These are phyloP conservation scores for Tetragonisca angustula DNA, from an alignment of 2,888 invertebrate species.

Conservation along the genomic window DNA sequence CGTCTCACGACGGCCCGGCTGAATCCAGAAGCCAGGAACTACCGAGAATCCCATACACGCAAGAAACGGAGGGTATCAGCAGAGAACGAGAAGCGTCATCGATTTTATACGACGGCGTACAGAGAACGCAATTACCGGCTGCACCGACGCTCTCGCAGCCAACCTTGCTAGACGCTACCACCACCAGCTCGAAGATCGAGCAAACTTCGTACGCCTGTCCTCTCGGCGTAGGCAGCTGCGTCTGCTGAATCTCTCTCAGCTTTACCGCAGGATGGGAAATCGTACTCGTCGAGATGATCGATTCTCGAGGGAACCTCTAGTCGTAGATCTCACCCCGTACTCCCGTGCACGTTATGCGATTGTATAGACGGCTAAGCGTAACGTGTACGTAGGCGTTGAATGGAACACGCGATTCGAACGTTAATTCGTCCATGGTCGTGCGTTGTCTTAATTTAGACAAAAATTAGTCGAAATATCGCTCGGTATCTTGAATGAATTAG, in stretches of 20 bases:
- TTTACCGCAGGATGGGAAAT: slow-evolving; percentile 10
- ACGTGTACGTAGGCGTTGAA: slow-evolving; percentile 17
- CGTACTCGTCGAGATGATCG: not conserved
- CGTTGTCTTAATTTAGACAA: not conserved
- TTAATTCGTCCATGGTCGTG: not conserved
- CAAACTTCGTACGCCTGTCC: slow-evolving; percentile 78
- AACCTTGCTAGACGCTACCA: slow-evolving; percentile 70
- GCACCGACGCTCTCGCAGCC: slow-evolving; percentile 71
- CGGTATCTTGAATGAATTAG: not conserved
- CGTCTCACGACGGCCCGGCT: slow-evolving; percentile 75
- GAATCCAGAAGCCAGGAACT: slow-evolving; percentile 75
- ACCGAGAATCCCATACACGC: slow-evolving; percentile 62
- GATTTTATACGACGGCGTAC: slow-evolving; percentile 64
- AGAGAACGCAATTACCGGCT: slow-evolving; percentile 73
- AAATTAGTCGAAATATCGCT: not conserved
- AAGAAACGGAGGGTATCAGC: slow-evolving; percentile 69
- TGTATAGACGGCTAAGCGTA: not conserved
- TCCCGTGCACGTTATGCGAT: slow-evolving; percentile 12
- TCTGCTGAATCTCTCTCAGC: slow-evolving; percentile 73
- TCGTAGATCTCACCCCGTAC: slow-evolving; percentile 7
- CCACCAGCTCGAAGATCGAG: slow-evolving; percentile 78
- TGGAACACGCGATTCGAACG: slow-evolving; percentile 25
- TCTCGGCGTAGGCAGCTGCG: slow-evolving; percentile 81
- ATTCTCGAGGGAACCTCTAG: not conserved
- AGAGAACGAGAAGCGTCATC: slow-evolving; percentile 68